These are phyloP conservation scores for Philotrypesis tridentata DNA, from an alignment of 1,140 invertebrate genomes.

Conservation along the genomic window DNA sequence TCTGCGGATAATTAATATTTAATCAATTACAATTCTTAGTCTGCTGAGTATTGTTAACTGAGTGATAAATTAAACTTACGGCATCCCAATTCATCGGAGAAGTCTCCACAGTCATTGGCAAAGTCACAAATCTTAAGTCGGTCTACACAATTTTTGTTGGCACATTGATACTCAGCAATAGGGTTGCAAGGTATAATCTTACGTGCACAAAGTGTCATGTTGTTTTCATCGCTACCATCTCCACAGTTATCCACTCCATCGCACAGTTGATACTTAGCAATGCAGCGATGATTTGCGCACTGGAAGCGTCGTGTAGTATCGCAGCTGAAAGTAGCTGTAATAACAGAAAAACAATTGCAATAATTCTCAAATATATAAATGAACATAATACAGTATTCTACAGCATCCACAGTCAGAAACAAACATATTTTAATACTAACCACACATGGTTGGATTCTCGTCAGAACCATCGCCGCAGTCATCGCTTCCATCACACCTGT, in stretches of 20 bases:
- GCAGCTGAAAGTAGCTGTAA: slow-evolving; percentile 85
- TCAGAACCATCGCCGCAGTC: slow-evolving; percentile 95
- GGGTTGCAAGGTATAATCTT: slow-evolving; percentile 83
- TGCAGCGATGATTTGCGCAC: slow-evolving; percentile 91
- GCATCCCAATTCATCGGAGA: slow-evolving; percentile 92
- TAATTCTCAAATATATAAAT: background rate
- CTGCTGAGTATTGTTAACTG: background rate
- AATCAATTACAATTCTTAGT: slow-evolving; percentile 10
- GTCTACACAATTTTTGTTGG: slow-evolving; percentile 92
- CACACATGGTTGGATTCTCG: slow-evolving; percentile 85
- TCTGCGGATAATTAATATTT: slow-evolving; percentile 66
- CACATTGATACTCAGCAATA: slow-evolving; percentile 88
- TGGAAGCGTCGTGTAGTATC: slow-evolving; percentile 87
- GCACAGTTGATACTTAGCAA: slow-evolving; percentile 87
- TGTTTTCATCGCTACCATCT: slow-evolving; percentile 95
- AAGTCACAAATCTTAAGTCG: slow-evolving; percentile 88
- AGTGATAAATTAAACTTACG: slow-evolving; percentile 76
- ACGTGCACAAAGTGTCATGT: slow-evolving; percentile 88
- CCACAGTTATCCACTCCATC: slow-evolving; percentile 93
- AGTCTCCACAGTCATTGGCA: slow-evolving; percentile 87
- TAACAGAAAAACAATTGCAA: slow-evolving; percentile 8
- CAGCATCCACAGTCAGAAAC: too few species aligned
- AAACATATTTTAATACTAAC: slow-evolving; percentile 65
- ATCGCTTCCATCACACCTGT: slow-evolving; percentile 91
- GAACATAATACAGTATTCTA: too few species aligned